Percentiles rank a stretch among this genome's conserved stretches.
Evolutionary conservation across 2,888 invertebrate genomes (phyloP).

Genomic region (Nomada fucata): DNA sequence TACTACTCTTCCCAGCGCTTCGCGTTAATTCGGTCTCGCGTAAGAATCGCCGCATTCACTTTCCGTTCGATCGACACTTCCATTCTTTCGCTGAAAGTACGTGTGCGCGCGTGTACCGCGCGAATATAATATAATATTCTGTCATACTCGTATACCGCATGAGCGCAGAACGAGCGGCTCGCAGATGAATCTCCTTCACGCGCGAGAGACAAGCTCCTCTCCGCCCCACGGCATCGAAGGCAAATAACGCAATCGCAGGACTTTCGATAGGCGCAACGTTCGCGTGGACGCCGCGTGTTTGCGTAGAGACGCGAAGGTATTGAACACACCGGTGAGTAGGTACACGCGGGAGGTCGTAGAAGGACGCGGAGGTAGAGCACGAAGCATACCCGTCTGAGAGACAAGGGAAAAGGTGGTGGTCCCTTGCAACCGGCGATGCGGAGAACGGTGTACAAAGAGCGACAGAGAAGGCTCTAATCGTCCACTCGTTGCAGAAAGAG

Average conservation of each 20-base stretch:
- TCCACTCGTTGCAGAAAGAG: not conserved
- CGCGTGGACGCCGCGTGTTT: slow-evolving; percentile 33
- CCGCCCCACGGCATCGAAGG: not conserved
- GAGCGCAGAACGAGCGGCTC: not conserved
- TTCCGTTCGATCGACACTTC: not conserved
- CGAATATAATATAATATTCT: no score
- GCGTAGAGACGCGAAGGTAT: slow-evolving; percentile 59
- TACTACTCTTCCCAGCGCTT: not conserved
- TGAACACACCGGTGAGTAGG: slow-evolving; percentile 23
- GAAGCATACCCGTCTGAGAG: slow-evolving; percentile 9
- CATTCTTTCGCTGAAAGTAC: no score
- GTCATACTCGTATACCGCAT: no score
- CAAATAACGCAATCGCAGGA: slow-evolving; percentile 23
- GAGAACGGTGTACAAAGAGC: slow-evolving; percentile 23
- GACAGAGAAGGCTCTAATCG: not conserved
- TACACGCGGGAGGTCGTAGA: slow-evolving; percentile 58
- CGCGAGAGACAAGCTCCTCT: not conserved
- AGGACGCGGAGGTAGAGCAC: slow-evolving; percentile 53
- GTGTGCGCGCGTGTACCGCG: no score
- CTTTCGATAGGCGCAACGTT: slow-evolving; percentile 18
- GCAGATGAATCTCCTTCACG: slow-evolving; percentile 11
- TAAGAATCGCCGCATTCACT: no score
- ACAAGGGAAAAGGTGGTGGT: slow-evolving; percentile 33
- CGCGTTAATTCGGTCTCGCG: no score
- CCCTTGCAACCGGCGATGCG: slow-evolving; percentile 29